Conservation (phyloP, 1,140 invertebrate species). For the Psix sp. region DNA sequence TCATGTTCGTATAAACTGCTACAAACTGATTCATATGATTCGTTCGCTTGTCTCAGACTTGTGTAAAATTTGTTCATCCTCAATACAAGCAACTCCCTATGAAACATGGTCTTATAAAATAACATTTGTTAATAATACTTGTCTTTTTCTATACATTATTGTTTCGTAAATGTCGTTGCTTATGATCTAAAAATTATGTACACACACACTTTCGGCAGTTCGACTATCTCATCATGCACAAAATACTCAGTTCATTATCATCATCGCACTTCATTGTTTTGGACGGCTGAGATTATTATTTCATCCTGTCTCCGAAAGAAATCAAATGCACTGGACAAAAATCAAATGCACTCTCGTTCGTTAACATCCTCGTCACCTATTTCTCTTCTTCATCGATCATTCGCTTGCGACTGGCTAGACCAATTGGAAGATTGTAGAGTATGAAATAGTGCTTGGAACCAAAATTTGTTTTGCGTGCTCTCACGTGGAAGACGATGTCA, state of each 20-base stretch:
- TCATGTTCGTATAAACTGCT: not conserved
- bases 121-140: slow-evolving; percentile 19
- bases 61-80: slow-evolving; percentile 4
- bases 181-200: slow-evolving; percentile 19
- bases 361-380: slow-evolving; percentile 10
- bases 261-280: slow-evolving; percentile 17
- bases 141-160: slow-evolving; percentile 13
- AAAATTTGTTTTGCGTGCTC: no score
- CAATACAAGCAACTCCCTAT: slow-evolving; percentile 1
- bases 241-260: slow-evolving; percentile 20
- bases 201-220: not conserved
- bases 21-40: not conserved
- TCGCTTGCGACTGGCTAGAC: no score
- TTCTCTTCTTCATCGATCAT: not conserved
- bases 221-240: not conserved
- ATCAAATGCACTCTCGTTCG: slow-evolving; percentile 25
- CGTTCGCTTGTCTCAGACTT: slow-evolving; percentile 7
- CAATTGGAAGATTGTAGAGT: no score
- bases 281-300: slow-evolving; percentile 44
- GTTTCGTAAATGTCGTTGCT: slow-evolving; percentile 16
- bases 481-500: no score
- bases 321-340: slow-evolving; percentile 24
- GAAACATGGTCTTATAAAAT: slow-evolving; percentile 4
- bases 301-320: slow-evolving; percentile 8
- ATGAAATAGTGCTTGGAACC: no score